Evolutionary conservation across 2,888 invertebrate genomes (phyloP).

Genomic region (Allophyes oxyacanthae): DNA sequence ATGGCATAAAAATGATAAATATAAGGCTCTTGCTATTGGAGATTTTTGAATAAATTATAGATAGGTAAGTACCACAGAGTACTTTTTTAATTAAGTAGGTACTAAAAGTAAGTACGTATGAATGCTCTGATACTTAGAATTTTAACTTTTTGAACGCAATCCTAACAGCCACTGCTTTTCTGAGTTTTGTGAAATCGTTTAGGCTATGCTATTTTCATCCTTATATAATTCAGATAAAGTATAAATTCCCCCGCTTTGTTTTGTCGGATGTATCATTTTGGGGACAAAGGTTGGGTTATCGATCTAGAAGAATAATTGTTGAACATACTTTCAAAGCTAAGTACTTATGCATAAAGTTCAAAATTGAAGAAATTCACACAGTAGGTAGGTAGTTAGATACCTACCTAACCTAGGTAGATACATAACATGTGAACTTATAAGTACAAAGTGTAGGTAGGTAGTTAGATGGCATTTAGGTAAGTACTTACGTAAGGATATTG

Average conservation of each 20-base stretch:
- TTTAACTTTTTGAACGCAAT: constrained; percentile 8
- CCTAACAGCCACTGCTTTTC: neutral
- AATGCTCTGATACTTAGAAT: constrained; percentile 9
- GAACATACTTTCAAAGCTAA: constrained; percentile 20
- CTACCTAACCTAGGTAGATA: constrained; percentile 10
- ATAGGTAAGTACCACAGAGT: no score
- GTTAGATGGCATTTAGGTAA: neutral
- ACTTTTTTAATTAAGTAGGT: no score
- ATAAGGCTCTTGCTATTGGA: constrained; percentile 19
- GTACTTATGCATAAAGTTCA: rapidly evolving
- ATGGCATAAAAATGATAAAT: no score
- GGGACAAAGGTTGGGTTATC: constrained; percentile 22
- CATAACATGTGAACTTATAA: constrained; percentile 5
- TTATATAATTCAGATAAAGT: neutral
- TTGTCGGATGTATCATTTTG: constrained; percentile 18
- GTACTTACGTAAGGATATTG: no score
- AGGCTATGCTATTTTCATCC: constrained; percentile 6
- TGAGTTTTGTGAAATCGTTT: neutral
- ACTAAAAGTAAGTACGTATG: no score
- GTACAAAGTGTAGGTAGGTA: constrained; percentile 22
- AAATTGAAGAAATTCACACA: constrained; percentile 1
- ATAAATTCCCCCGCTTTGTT: constrained; percentile 11
- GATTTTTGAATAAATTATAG: constrained; percentile 33
- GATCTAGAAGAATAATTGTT: constrained; percentile 12
- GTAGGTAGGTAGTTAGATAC: no score